These are phyloP conservation scores for Thelaira solivaga DNA, from an alignment of 2,888 invertebrate species.

Conservation along the genomic window DNA sequence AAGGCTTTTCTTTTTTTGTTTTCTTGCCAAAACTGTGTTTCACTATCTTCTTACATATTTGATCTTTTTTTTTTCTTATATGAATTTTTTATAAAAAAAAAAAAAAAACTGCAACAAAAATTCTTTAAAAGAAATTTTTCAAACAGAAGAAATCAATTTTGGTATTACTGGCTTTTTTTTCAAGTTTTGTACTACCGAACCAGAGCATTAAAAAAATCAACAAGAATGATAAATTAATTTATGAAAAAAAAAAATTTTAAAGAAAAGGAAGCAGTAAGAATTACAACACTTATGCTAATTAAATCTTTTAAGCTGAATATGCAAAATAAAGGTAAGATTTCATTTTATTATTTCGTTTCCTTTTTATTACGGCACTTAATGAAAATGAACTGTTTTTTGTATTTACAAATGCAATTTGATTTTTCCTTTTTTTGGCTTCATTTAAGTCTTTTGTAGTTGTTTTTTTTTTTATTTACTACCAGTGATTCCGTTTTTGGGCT, in stretches of 20 bases:
- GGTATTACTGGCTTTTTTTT: background rate
- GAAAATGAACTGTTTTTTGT: background rate
- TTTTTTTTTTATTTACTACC: background rate
- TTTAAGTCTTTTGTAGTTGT: conserved; percentile 30
- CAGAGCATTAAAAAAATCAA: conserved; percentile 27
- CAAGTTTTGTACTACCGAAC: too few relatives aligned
- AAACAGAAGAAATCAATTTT: background rate
- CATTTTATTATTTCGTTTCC: too few relatives aligned
- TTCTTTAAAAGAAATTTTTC: background rate
- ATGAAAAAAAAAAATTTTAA: conserved; percentile 11
- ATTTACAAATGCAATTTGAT: background rate
- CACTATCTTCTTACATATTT: too few relatives aligned
- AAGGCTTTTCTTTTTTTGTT: too few relatives aligned
- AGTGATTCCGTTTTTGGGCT: background rate
- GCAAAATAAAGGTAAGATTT: conserved; percentile 39
- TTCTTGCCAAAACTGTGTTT: too few relatives aligned
- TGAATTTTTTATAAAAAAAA: background rate
- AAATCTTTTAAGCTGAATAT: conserved; percentile 57
- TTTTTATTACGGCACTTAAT: too few relatives aligned
- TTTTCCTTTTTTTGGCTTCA: background rate
- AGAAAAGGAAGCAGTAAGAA: conserved; percentile 2
- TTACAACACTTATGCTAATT: conserved; percentile 55
- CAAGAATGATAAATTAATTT: conserved; percentile 15
- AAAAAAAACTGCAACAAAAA: too few relatives aligned
- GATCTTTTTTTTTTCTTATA: background rate